Percentiles rank a stretch among this genome's conserved stretches.
phyloP scores from a whole-genome alignment of 2,888 invertebrate species.

The Exephanes ischioxanthus region DNA sequence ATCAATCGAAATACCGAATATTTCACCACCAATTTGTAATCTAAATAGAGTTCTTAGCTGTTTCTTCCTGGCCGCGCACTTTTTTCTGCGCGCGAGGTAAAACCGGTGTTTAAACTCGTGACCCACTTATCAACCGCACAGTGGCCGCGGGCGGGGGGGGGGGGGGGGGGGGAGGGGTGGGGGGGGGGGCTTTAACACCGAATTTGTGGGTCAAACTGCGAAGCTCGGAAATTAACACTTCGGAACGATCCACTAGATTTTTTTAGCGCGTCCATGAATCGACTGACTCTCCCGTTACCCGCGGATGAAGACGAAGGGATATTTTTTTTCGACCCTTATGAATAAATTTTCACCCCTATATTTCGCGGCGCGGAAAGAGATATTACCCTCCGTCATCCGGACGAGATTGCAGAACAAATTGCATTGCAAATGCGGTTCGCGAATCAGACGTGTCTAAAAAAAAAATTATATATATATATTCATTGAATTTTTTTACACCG shows the following conservation, averaged over 20 bases:
- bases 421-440: neutral
- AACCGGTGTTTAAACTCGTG: constrained; percentile 50
- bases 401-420: neutral
- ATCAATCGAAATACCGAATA: constrained; percentile 11
- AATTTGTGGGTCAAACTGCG: constrained; percentile 45
- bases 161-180: neutral
- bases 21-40: constrained; percentile 40
- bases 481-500: too few relatives aligned
- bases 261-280: neutral
- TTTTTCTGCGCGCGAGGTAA: constrained; percentile 10
- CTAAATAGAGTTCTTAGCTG: constrained; percentile 33
- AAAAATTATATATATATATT: neutral
- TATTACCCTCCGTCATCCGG: neutral
- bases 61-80: neutral
- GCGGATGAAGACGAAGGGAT: neutral
- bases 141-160: neutral
- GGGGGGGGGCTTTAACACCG: neutral
- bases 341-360: constrained; percentile 6
- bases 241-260: neutral
- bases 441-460: neutral
- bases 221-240: constrained; percentile 30
- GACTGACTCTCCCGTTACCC: neutral
- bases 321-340: neutral
- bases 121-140: constrained; percentile 40
- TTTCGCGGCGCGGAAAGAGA: neutral